Evolutionary conservation across 2,888 invertebrate species (phyloP), one percentile per base, ranked within the genome.

Genomic region (Ganaspis brasiliensis): DNA sequence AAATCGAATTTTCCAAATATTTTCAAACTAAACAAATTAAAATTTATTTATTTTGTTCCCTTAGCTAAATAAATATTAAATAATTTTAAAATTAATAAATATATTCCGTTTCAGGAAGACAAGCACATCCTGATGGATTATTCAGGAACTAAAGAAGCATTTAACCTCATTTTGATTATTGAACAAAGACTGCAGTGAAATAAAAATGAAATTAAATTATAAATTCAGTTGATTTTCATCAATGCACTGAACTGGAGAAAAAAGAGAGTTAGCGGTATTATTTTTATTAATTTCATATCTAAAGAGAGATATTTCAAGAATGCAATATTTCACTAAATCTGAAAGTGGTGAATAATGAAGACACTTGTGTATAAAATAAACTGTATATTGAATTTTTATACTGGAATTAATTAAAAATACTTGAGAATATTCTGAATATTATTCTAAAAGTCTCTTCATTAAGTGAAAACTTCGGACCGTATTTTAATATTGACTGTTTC

Each of bases 81-180:
- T 52, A 52, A 52, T 52, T 16, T 16, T 52, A 52, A 52, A 52
- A 52, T 52, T 16, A 52, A 52, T 52, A 52, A 52, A 52, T 16
- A 52, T 52, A 52, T 52, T 52, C 52, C 16, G n/a, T 19, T 52
- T 52, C 9, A 52, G 9, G 52, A 52, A 52, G 52, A 52, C 16
- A 16, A 9, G 52, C 52, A 52, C 19, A 16, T 52, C 16, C 52
- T 52, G 52, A 52, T 52, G 52, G 52, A 52, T 52, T 52, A 52
- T 52, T 52, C 52, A 52, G 19, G 8, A 52, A 16, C 16, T 52
- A 8, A 19, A 52, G 52, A 52, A 19, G 52, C 52, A 52, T 52
- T 52, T 52, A 52, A 52, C 52, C 52, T 52, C 52, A 19, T 52
- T 52, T 52, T 6, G 16, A 52, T 16, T 52, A 52, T 52, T 52